Conservation (phyloP, 2,113 vertebrate genomes). For the Anhinga anhinga region DNA sequence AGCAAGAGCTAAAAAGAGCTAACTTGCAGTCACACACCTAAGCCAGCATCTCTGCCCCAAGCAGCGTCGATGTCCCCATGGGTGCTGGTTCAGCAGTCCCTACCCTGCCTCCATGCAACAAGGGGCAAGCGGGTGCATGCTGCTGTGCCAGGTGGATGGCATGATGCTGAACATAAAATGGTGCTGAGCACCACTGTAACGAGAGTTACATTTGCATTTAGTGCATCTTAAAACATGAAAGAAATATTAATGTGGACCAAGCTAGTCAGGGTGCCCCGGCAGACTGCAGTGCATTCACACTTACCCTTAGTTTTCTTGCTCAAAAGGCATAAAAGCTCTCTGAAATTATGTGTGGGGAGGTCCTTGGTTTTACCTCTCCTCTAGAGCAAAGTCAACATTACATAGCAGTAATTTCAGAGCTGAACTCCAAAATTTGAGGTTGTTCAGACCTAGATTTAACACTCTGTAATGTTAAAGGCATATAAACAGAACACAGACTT, state of each 20-base stretch:
- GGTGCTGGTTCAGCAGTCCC: background rate
- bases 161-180: background rate
- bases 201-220: background rate
- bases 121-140: background rate
- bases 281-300: background rate
- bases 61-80: rapidly evolving
- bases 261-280: rapidly evolving
- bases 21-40: too few species aligned
- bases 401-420: background rate
- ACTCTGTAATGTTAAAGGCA: background rate
- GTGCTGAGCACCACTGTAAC: background rate
- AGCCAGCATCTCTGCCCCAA: background rate
- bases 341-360: background rate
- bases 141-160: background rate
- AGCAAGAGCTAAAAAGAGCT: background rate
- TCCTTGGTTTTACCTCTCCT: background rate
- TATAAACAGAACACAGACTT: background rate
- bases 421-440: background rate
- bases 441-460: background rate
- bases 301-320: background rate
- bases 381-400: background rate
- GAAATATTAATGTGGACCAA: background rate
- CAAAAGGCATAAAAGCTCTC: background rate
- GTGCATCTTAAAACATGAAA: background rate
- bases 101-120: too few species aligned